Base-by-base conservation (phyloP, 2,888 invertebrate species). In the Arctia plantaginis region DNA sequence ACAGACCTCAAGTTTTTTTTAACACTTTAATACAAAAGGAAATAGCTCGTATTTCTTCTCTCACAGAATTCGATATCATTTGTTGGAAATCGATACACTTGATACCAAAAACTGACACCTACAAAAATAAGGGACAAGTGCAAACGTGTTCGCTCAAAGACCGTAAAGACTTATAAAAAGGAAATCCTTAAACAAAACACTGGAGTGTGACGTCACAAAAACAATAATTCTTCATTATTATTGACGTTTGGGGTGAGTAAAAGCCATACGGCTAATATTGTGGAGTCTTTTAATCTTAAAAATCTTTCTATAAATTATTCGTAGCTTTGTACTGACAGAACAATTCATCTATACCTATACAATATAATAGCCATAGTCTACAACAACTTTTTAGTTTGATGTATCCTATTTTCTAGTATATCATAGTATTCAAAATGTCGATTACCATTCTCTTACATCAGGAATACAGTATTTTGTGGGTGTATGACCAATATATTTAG, bases 181-280 rank as follows among this genome's bases (percentile, higher is more conserved):
- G 91, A 94, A 94, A 94, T 94, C 94, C 93, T 91, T 87, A 90
- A 82, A 93, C 93, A 94, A 94, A 95, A 94, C 92, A 94, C 88
- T 92, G 84, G 89, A 92, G 91, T 90, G 92, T 93, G 91, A 94
- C 91, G 92, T 90, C 88, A 74, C 76, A 91, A 91, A 94, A 94
- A 94, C 94, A 94, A 95, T 95, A 95, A 95, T 94, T 94, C 93
- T 93, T 94, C 92, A 93, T 93, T 94, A 93, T 88, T 86, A 87
- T 88, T 91, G 83, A 84, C 77, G 82, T 83, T 79, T 90, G 93
- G 93, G 89, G 82, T 89, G 86, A 77, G 66, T 80, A 77, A 70
- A 69, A 71, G 44, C 66, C 74, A 70, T 30, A 47, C 76, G 65
- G 23, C 55, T 13, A 0, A 44, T 12, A 23, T 12, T n/a, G 71